These are phyloP conservation scores for Leptinotarsa tumamoca DNA, from an alignment of 2,888 invertebrate genomes.

Conservation along the genomic window DNA sequence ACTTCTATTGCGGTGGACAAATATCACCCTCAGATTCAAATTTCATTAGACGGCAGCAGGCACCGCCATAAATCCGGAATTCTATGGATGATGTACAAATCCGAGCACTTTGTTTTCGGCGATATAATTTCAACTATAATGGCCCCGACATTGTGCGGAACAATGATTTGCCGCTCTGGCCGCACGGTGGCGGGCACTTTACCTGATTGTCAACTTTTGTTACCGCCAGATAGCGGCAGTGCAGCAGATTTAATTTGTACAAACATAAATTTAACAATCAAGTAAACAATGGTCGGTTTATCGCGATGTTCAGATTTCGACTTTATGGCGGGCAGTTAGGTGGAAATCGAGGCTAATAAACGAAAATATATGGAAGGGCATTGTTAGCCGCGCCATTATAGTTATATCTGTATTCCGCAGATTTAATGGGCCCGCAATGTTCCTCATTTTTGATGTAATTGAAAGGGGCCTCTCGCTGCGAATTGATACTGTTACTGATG, in stretches of 20 bases:
- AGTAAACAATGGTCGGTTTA: constrained; percentile 67
- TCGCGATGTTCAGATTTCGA: constrained; percentile 67
- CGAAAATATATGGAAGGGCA: constrained; percentile 63
- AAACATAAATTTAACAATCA: constrained; percentile 68
- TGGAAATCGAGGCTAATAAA: constrained; percentile 66
- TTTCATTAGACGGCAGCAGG: constrained; percentile 7
- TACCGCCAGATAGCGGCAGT: constrained; percentile 60
- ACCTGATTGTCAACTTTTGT: constrained; percentile 66
- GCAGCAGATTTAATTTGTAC: constrained; percentile 67
- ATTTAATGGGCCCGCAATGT: constrained; percentile 60
- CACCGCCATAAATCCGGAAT: constrained; percentile 22
- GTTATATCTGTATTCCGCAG: constrained; percentile 61
- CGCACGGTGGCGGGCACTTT: constrained; percentile 47
- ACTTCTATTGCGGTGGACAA: background rate
- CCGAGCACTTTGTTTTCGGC: constrained; percentile 39
- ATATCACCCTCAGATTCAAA: constrained; percentile 4
- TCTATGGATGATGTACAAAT: constrained; percentile 33
- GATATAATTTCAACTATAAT: constrained; percentile 40
- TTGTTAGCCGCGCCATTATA: constrained; percentile 58
- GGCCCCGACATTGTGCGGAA: constrained; percentile 36
- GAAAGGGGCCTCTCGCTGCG: constrained; percentile 56
- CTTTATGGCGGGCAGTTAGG: constrained; percentile 65
- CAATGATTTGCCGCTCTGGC: constrained; percentile 52
- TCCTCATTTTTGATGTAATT: constrained; percentile 60
- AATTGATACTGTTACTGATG: constrained; percentile 53